Evolutionary conservation across 2,113 vertebrate genomes (phyloP).

Genomic region (Erpornis zantholeuca): DNA sequence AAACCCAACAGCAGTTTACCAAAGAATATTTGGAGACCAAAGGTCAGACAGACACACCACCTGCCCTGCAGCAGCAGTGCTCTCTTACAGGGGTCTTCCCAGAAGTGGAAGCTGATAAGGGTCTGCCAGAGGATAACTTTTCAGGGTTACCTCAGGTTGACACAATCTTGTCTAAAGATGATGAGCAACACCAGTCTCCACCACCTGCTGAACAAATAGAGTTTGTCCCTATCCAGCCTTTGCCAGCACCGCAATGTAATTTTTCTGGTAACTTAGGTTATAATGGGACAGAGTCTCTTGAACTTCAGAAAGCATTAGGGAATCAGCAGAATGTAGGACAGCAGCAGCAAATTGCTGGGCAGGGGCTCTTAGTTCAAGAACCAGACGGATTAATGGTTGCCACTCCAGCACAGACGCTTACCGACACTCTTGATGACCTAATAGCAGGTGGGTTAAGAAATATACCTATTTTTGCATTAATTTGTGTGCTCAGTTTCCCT

Average conservation of each 20-base stretch:
- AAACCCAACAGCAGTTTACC: constrained; percentile 99
- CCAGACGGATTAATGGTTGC: constrained; percentile 91
- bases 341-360: constrained; percentile 84
- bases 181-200: constrained; percentile 73
- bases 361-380: constrained; percentile 91
- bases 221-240: constrained; percentile 90
- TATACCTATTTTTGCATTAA: constrained; percentile 74
- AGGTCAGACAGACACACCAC: constrained; percentile 85
- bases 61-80: constrained; percentile 80
- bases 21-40: constrained; percentile 99
- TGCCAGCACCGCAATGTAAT: constrained; percentile 83
- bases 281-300: constrained; percentile 85
- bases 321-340: constrained; percentile 85
- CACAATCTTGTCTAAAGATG: constrained; percentile 86
- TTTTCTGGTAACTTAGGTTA: constrained; percentile 89
- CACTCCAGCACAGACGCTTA: constrained; percentile 92
- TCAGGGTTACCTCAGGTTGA: constrained; percentile 91
- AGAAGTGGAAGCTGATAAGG: constrained; percentile 77
- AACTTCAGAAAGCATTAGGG: constrained; percentile 91
- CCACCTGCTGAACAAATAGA: constrained; percentile 79
- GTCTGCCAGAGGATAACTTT: constrained; percentile 81
- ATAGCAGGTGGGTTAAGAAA: constrained; percentile 91
- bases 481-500: constrained; percentile 65
- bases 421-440: constrained; percentile 99
- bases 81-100: constrained; percentile 82